phyloP scores from a whole-genome alignment of 2,888 invertebrate species.

The Tetramorium bicarinatum region DNA sequence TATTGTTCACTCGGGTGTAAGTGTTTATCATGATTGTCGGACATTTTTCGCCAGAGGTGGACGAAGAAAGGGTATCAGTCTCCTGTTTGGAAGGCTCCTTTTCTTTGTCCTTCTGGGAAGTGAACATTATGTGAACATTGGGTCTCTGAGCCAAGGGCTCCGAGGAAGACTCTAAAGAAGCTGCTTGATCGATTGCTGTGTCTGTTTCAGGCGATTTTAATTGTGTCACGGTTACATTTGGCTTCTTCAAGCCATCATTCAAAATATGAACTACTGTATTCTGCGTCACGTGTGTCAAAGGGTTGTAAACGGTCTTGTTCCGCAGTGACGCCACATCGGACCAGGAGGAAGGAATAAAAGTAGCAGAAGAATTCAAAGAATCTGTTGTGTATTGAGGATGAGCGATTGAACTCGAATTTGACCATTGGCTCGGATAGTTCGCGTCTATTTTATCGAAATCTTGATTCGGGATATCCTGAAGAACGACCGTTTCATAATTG shows the following conservation, averaged over 20 bases:
- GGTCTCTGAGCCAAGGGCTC: slow-evolving; percentile 61
- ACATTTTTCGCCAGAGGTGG: slow-evolving; percentile 75
- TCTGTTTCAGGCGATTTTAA: slow-evolving; percentile 56
- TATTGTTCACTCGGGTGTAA: slow-evolving; percentile 84
- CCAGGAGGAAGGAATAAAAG: not conserved
- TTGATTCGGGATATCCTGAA: slow-evolving; percentile 11
- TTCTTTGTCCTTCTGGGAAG: slow-evolving; percentile 73
- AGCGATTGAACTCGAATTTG: not conserved
- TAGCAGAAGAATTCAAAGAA: not conserved
- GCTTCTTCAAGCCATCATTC: slow-evolving; percentile 76
- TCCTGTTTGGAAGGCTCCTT: slow-evolving; percentile 55
- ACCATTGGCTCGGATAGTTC: not conserved
- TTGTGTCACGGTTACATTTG: slow-evolving; percentile 75
- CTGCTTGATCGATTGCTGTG: not conserved
- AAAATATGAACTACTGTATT: slow-evolving; percentile 83
- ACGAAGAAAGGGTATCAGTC: slow-evolving; percentile 43
- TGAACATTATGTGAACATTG: slow-evolving; percentile 83
- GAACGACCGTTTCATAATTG: not conserved
- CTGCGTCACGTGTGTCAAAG: slow-evolving; percentile 80
- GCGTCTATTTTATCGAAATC: not conserved
- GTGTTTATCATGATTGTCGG: slow-evolving; percentile 85
- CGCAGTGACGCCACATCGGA: not conserved
- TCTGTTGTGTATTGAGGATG: not conserved
- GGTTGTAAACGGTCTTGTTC: slow-evolving; percentile 59
- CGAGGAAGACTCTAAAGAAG: slow-evolving; percentile 23